A percentile compares a stretch with the other conserved stretches of the same genome.
Conservation (phyloP, 1,140 invertebrate species). For the Globodera rostochiensis region DNA sequence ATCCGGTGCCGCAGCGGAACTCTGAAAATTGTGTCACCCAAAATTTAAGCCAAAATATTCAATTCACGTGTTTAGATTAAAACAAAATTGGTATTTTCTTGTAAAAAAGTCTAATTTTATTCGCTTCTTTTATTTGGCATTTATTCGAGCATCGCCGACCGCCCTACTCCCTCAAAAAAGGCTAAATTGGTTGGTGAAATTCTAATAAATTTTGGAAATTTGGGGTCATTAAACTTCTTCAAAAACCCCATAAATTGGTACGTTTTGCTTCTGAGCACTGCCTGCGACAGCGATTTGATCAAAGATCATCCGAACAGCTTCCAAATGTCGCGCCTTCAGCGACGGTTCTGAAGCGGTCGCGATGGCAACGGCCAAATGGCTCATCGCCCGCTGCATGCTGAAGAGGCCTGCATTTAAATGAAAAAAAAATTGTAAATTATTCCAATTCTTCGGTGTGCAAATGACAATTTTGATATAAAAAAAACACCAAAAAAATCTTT, state of each 20-base stretch:
- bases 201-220: too few species aligned
- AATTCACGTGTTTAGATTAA: too few species aligned
- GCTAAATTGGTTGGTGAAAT: too few species aligned
- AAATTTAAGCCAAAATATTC: too few species aligned
- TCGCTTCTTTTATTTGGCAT: too few species aligned
- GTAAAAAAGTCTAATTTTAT: too few species aligned
- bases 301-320: conserved; percentile 13
- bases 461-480: too few species aligned
- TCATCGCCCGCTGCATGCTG: conserved; percentile 11
- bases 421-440: neutral
- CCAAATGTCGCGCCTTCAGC: conserved; percentile 25
- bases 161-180: neutral
- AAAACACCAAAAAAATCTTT: neutral
- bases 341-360: conserved; percentile 10
- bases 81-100: too few species aligned
- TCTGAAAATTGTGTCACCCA: neutral
- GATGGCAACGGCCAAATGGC: conserved; percentile 7
- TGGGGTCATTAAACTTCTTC: too few species aligned
- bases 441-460: neutral
- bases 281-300: neutral
- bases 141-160: neutral
- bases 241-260: neutral
- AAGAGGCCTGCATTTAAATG: neutral
- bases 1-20: neutral
- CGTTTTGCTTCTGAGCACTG: neutral